Evolutionary conservation across 2,888 invertebrate genomes (phyloP), one percentile per base, ranked within the genome.

Genomic region (Aspidiotus rigidus): DNA sequence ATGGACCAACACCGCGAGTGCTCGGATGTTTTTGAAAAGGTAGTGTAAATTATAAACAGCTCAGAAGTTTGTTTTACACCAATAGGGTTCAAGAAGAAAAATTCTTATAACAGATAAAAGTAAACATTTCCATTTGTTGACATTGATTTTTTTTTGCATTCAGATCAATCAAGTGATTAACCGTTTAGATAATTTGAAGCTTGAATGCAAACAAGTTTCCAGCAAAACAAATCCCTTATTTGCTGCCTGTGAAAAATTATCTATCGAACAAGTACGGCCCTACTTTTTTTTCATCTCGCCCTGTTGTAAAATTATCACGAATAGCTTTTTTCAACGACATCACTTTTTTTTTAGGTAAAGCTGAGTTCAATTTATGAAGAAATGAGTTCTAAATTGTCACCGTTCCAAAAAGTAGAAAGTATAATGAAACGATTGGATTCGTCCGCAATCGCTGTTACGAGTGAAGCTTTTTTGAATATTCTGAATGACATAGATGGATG

Each of bases 201-300:
- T 85, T 66, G 88, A 93, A 75, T 95, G 93, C 76, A 84, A 87
- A 66, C 84, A 89, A 76, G 95, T 96, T 0, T 90, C 94, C 0
- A 86, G 88, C 71, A 96, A 95, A 80, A 97, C 96, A 0, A 93
- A 90, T 77, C 90, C 93, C 0, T 80, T 97, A 7, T 94, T 97
- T 77, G 86, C 85, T 71, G 90, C 92, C 73, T 96, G 96, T 77
- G 94, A 96, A 76, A 90, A 95, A 76, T 80, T 97, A 8, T 84
- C 95, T 72, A 87, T 89, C 2, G 93, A 96, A 76, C 95, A 83
- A 79, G 82, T 82, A 72, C 69, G 57, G 60, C 16, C 16, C 42
- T 40, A 28, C 7, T 11, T 54, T 41, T 2, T 40, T 13, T 54
- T 61, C 28, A n/a, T 62, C 44, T 9, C 42, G n/a, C 7, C 49